Conservation (phyloP, 2,888 invertebrate species). For the Hoplodrina blanda region DNA sequence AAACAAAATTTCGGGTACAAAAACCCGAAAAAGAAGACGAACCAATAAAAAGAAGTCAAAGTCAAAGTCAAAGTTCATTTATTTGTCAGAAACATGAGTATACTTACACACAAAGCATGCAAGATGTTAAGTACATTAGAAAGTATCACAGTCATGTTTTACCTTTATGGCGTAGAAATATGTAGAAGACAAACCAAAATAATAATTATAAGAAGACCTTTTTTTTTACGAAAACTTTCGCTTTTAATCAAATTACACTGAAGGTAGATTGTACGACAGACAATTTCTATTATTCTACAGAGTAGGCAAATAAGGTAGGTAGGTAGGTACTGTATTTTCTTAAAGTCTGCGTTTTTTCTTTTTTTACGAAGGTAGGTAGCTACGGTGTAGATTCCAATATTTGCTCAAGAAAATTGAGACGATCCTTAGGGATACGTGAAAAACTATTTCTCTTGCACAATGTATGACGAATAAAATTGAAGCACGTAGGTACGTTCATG, state of each 20-base stretch:
- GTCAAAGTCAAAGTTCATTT: no score
- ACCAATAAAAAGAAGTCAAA: no score
- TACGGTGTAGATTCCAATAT: constrained; percentile 24
- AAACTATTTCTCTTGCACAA: constrained; percentile 35
- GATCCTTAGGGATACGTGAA: constrained; percentile 19
- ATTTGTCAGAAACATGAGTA: no score
- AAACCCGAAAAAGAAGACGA: no score
- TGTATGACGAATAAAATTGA: constrained; percentile 25
- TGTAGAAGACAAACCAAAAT: background rate
- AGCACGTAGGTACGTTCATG: background rate
- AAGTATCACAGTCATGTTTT: no score
- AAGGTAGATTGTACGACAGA: background rate
- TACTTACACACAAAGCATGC: no score
- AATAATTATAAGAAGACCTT: background rate
- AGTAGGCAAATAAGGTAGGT: no score
- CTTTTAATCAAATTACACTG: constrained; percentile 10
- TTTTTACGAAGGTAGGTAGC: background rate
- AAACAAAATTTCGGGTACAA: no score
- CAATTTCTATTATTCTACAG: background rate
- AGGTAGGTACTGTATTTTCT: background rate
- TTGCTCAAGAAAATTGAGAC: constrained; percentile 39
- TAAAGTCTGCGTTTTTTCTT: background rate
- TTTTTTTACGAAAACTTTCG: background rate
- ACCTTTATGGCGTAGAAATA: no score
- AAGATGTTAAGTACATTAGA: no score